phyloP scores from a whole-genome alignment of 1,140 invertebrate species.

The Ostrea edulis region DNA sequence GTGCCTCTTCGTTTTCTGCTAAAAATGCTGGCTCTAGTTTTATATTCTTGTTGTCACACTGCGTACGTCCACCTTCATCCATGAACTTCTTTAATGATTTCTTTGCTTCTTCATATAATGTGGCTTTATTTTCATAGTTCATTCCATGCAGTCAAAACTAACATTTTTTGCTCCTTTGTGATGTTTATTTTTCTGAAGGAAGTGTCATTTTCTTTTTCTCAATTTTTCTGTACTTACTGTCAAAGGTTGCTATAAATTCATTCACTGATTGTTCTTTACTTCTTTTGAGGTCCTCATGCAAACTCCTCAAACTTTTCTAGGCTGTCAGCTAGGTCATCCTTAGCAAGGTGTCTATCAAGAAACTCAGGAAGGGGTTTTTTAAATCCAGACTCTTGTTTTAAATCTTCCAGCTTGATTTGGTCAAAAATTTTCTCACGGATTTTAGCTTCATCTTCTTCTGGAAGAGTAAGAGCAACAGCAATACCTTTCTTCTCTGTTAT shows the following conservation, averaged over 20 bases:
- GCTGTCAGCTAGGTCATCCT: slow-evolving; percentile 54
- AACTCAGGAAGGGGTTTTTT: slow-evolving; percentile 50
- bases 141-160: slow-evolving; percentile 67
- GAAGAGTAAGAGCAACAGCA: slow-evolving; percentile 54
- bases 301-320: no score
- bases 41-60: no score
- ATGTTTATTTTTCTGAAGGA: slow-evolving; percentile 58
- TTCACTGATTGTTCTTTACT: slow-evolving; percentile 42
- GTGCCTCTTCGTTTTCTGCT: no score
- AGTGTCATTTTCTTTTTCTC: slow-evolving; percentile 54
- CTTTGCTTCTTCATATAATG: slow-evolving; percentile 64
- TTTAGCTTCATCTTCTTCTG: slow-evolving; percentile 54
- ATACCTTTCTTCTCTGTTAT: slow-evolving; percentile 54
- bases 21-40: no score
- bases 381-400: slow-evolving; percentile 53
- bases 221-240: slow-evolving; percentile 60
- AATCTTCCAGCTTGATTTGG: slow-evolving; percentile 52
- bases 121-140: slow-evolving; percentile 61
- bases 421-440: slow-evolving; percentile 60
- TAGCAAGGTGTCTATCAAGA: slow-evolving; percentile 58
- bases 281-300: slow-evolving; percentile 60
- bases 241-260: slow-evolving; percentile 52
- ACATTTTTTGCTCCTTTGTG: slow-evolving; percentile 60
- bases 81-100: slow-evolving; percentile 61
- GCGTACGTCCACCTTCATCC: no score